phyloP scores from a whole-genome alignment of 2,888 invertebrate species.

The Hemaris fuciformis region DNA sequence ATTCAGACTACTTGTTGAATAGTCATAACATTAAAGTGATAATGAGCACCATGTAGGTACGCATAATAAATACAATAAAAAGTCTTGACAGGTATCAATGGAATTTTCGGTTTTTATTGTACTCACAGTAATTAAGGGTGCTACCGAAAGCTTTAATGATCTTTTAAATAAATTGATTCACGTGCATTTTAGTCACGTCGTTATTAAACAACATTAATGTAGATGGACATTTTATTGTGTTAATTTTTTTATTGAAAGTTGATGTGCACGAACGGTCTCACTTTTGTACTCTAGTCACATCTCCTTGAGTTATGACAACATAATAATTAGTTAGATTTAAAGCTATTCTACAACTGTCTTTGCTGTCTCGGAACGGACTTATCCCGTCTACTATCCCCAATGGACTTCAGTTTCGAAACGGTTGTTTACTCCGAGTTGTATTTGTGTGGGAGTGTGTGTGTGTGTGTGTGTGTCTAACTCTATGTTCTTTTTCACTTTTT shows the following conservation, averaged over 20 bases:
- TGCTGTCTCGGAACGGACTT: no score
- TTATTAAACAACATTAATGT: neutral
- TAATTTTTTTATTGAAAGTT: neutral
- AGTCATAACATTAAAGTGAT: slow-evolving; percentile 29
- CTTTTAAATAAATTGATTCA: neutral
- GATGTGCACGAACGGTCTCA: no score
- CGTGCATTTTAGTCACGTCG: neutral
- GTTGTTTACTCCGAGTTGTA: no score
- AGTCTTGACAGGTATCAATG: neutral
- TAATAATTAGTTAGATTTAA: no score
- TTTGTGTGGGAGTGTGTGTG: no score
- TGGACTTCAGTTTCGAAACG: no score
- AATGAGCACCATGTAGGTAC: slow-evolving; percentile 20
- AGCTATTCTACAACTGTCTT: neutral
- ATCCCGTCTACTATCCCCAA: no score
- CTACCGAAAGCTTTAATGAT: neutral
- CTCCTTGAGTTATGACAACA: no score
- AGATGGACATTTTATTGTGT: neutral
- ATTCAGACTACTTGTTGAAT: slow-evolving; percentile 19
- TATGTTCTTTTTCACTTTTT: no score
- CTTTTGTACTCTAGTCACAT: no score
- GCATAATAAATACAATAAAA: slow-evolving; percentile 20
- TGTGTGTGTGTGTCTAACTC: no score
- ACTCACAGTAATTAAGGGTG: neutral
- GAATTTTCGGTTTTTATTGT: neutral